Evolutionary conservation across 2,797 vertebrate genomes (phyloP), one percentile per base, ranked within the genome.

Genomic region (Gymnocypris eckloni): DNA sequence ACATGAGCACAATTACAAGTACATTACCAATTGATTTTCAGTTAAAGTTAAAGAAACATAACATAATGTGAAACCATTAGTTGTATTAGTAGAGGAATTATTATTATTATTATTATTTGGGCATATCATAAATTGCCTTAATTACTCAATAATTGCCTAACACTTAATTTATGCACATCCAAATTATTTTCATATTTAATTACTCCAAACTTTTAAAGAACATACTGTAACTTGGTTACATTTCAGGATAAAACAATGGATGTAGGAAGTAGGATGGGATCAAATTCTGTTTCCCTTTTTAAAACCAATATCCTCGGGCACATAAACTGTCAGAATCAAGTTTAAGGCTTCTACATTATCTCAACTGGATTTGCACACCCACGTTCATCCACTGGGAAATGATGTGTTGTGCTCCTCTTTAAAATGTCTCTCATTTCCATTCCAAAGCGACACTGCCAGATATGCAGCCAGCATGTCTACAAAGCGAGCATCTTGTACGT

Each of bases 401-500:
- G 20, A 85, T 37, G 13, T 45, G 67, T n/a, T 72, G 67, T 50
- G 54, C 78, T 83, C 13, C 70, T 83, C 43, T 73, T 79, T 80
- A 71, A 80, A 79, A 85, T 79, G 66, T 61, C 67, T 79, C 90
- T 94, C 84, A 89, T 92, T 90, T 90, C 83, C 84, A 90, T 90
- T 83, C 91, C 89, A 86, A 91, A 90, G 89, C 84, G 90, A 93
- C 94, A 93, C 92, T 90, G 92, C 85, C 92, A 89, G 91, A 93
- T 73, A 93, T 92, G 94, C 91, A 89, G 90, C 93, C 89, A 85
- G 85, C 78, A 92, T 93, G 94, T 89, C 88, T 91, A 91, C 92
- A 94, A 95, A 94, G 89, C 90, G 89, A 91, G 90, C 90, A 91
- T 28, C 93, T 90, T 91, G 92, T 94, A 92, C 89, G 93, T 94